phyloP scores from a whole-genome alignment of 2,113 vertebrate genomes.

The Chloebia gouldiae region DNA sequence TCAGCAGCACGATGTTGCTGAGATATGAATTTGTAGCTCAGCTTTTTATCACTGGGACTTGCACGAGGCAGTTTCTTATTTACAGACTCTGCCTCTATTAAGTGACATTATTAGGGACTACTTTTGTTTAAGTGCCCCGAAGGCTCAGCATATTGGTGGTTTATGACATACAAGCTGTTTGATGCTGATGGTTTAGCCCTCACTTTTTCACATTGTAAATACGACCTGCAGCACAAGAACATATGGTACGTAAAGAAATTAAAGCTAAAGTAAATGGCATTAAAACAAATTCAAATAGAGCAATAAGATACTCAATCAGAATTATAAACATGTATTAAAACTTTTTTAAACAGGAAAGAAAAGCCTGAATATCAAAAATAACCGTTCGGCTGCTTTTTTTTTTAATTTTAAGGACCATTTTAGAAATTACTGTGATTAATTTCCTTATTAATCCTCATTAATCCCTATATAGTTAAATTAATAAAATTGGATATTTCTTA shows the following conservation, averaged over 20 bases:
- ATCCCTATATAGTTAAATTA: not conserved
- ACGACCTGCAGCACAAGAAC: constrained; percentile 66
- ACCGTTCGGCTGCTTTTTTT: not conserved
- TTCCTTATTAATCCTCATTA: constrained; percentile 18
- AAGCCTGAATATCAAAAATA: not conserved
- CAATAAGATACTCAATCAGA: constrained; percentile 49
- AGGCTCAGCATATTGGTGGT: constrained; percentile 71
- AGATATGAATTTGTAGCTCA: constrained; percentile 72
- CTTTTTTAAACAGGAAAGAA: constrained; percentile 28
- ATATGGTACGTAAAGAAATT: constrained; percentile 72
- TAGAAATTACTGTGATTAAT: not conserved
- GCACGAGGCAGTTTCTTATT: constrained; percentile 70
- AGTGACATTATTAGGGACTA: constrained; percentile 77
- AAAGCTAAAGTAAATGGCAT: constrained; percentile 73
- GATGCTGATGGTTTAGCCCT: constrained; percentile 62
- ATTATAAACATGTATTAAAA: constrained; percentile 48
- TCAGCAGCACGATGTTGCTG: constrained; percentile 69
- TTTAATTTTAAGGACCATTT: not conserved
- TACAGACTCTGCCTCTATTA: constrained; percentile 68
- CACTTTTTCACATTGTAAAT: constrained; percentile 65
- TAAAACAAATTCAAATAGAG: constrained; percentile 72
- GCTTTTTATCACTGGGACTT: constrained; percentile 72
- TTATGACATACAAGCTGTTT: constrained; percentile 71
- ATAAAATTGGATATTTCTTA: not conserved
- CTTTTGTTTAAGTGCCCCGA: constrained; percentile 74